Base-by-base conservation (phyloP, 2,888 invertebrate genomes). In the Campoletis raptor region DNA sequence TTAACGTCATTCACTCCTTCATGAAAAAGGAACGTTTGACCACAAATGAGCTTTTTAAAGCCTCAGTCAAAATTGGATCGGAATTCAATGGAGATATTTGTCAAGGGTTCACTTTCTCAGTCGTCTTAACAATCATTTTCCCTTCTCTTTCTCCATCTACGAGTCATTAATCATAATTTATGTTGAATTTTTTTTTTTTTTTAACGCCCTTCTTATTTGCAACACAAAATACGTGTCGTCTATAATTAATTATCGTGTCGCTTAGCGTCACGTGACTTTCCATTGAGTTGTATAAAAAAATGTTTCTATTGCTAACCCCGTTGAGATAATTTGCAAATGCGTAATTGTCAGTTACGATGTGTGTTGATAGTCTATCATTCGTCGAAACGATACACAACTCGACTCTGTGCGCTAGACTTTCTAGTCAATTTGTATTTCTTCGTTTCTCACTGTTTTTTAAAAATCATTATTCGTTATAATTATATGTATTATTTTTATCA, bases 241-340 rank as follows among this genome's bases (percentile, higher is more conserved):
- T 12, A 21, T 18, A 66, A 54, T 37, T 45, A 48, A 36, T 21
- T 70, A 54, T 52, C 42, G 73, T 66, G 45, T 67, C 45, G 42
- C 36, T 72, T 54, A 21, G 57, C 30, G 45, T 78, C 72, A 9
- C 30, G 52, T 66, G 67, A 24, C 18, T 76, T 64, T 66, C 24
- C 24, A 36, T 54, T 40, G 64, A 8, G 48, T 81, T 42, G 42
- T 77, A 40, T 82, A 54, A 79, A 86, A 86, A 86, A 84, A 81
- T 66, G 24, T 24, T 36, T 78, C 67, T 74, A 84, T 74, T 70
- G 76, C 73, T 61, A 66, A 78, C 18, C 74, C 18, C 74, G 70
- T 67, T 48, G 84, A 72, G 86, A 83, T 85, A 88, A 89, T 87
- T 87, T 83, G 85, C 84, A 84, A 89, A 87, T 87, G 85, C 83